phyloP scores from a whole-genome alignment of 2,113 vertebrate genomes.

The Pica pica region DNA sequence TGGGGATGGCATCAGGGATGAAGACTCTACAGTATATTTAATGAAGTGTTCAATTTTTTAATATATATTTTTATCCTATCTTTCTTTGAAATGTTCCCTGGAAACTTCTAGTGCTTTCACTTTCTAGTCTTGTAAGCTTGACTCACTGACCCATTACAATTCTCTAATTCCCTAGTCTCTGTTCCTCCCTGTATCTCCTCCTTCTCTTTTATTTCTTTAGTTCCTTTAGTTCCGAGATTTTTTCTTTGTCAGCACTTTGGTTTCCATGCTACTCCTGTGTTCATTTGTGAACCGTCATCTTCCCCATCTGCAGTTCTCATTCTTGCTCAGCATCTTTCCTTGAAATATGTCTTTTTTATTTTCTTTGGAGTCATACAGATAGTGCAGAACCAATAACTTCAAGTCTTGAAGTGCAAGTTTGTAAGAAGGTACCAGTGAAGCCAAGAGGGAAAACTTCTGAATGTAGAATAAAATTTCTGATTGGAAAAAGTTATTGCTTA shows the following conservation, averaged over 20 bases:
- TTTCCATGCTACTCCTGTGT: neutral
- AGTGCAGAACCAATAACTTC: neutral
- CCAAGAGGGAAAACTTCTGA: neutral
- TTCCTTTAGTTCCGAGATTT: neutral
- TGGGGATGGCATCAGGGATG: neutral
- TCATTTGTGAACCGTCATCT: neutral
- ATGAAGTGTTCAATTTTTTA: neutral
- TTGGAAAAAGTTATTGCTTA: neutral
- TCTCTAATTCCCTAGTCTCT: neutral
- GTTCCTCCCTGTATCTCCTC: neutral
- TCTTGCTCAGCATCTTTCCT: neutral
- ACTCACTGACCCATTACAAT: neutral
- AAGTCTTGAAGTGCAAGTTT: neutral
- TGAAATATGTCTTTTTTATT: neutral
- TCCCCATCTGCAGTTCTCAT: neutral
- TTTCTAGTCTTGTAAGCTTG: neutral
- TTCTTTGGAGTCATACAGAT: neutral
- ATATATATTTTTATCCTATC: neutral
- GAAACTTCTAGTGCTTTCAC: neutral
- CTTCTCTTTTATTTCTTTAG: neutral
- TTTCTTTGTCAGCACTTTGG: neutral
- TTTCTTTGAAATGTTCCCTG: neutral
- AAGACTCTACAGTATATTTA: neutral
- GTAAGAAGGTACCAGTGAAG: neutral
- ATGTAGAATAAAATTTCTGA: neutral